A percentile compares a stretch with the other conserved stretches of the same genome.
These are phyloP conservation scores for Siphonodentalium dalli DNA, from an alignment of 2,888 invertebrate species.

Conservation along the genomic window DNA sequence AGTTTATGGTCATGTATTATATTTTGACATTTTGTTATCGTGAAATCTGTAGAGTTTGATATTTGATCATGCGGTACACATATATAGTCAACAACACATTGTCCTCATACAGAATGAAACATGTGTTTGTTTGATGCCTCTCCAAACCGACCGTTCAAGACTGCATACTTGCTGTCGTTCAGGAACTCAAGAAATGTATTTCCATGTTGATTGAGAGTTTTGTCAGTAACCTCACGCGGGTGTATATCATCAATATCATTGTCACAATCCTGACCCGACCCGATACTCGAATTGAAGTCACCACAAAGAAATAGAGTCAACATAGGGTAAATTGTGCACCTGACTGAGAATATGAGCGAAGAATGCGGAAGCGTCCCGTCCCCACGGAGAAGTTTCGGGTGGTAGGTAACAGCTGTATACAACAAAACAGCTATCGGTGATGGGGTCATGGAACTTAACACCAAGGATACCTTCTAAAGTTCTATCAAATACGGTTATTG, in stretches of 20 bases:
- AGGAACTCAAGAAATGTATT: not conserved
- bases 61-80: not conserved
- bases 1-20: not conserved
- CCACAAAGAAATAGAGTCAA: not conserved
- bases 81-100: conserved; percentile 1
- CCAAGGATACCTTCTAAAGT: not conserved
- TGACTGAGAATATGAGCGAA: too few species aligned
- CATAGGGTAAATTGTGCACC: too few species aligned
- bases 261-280: not conserved
- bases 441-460: not conserved
- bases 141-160: not conserved
- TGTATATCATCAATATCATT: not conserved
- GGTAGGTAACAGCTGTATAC: not conserved
- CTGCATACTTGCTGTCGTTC: not conserved
- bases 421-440: not conserved
- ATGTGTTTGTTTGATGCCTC: not conserved
- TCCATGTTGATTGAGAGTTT: conserved; percentile 1
- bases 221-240: not conserved
- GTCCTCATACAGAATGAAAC: not conserved
- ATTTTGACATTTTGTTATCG: not conserved
- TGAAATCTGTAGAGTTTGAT: not conserved
- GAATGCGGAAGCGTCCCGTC: too few species aligned
- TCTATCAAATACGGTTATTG: not conserved
- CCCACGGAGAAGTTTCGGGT: not conserved
- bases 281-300: not conserved